These are phyloP conservation scores for Mesorhabditis sp. DNA, from an alignment of 2,888 invertebrate genomes.

Conservation along the genomic window DNA sequence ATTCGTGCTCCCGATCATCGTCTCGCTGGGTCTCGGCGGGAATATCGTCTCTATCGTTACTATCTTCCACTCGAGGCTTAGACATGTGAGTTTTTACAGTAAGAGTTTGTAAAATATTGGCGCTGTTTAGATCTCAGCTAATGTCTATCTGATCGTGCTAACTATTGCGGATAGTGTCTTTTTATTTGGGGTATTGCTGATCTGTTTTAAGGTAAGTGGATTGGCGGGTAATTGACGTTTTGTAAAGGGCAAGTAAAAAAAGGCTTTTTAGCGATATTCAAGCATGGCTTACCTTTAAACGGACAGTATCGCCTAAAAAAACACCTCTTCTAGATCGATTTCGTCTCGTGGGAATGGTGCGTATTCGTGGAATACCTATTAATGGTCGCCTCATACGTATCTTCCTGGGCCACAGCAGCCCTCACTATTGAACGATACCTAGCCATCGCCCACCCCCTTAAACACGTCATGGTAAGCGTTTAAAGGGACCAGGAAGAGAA, in stretches of 20 bases:
- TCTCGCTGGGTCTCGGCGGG: conserved; percentile 46
- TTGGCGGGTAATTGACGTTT: neutral
- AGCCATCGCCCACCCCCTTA: conserved; percentile 53
- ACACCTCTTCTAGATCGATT: conserved; percentile 39
- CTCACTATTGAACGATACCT: conserved; percentile 56
- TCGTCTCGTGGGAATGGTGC: conserved; percentile 44
- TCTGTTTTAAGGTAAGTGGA: conserved; percentile 45
- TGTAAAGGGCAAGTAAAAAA: conserved; percentile 1
- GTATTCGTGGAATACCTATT: conserved; percentile 53
- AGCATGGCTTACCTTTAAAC: neutral
- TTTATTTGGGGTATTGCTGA: conserved; percentile 43
- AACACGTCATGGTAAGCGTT: conserved; percentile 45
- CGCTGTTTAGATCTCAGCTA: conserved; percentile 48
- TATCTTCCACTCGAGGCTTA: conserved; percentile 52
- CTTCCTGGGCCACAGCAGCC: conserved; percentile 54
- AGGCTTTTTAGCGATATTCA: neutral
- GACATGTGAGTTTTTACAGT: conserved; percentile 33
- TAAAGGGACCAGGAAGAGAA: conserved; percentile 3
- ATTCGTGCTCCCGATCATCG: conserved; percentile 47
- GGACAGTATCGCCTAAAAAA: neutral
- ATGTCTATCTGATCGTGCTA: conserved; percentile 54
- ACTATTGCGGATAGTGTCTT: conserved; percentile 52
- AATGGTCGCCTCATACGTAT: conserved; percentile 51
- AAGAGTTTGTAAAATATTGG: conserved; percentile 3
- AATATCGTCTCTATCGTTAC: conserved; percentile 53